Evolutionary conservation across 2,888 invertebrate species (phyloP).

Genomic region (Eremobia ochroleuca): DNA sequence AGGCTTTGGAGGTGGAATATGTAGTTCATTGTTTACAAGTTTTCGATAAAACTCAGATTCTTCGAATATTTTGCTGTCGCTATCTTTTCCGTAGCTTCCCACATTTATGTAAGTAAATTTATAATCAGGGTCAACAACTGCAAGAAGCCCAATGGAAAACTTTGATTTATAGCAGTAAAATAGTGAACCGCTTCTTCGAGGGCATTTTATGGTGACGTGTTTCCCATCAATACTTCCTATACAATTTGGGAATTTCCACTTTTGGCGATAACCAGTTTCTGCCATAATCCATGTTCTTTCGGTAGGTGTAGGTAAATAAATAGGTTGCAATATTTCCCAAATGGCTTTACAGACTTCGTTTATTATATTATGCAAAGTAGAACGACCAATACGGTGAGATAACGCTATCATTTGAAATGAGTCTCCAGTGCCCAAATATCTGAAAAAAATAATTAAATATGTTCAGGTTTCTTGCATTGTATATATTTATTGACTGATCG

Average conservation of each 20-base stretch:
- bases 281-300: constrained; percentile 1
- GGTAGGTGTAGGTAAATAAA: constrained; percentile 1
- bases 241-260: constrained; percentile 4
- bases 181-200: constrained; percentile 1
- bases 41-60: too few relatives aligned
- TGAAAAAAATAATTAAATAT: neutral
- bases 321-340: constrained; percentile 4
- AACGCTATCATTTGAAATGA: constrained; percentile 2
- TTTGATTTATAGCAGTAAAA: neutral
- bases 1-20: too few relatives aligned
- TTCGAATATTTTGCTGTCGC: too few relatives aligned
- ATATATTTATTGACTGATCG: neutral
- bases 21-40: too few relatives aligned
- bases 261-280: constrained; percentile 6
- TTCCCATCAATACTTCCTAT: neutral
- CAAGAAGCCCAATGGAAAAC: too few relatives aligned
- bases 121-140: too few relatives aligned
- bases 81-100: too few relatives aligned
- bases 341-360: constrained; percentile 5
- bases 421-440: constrained; percentile 1
- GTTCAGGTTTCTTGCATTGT: too few relatives aligned
- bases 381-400: constrained; percentile 3
- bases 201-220: constrained; percentile 5
- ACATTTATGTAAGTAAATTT: too few relatives aligned
- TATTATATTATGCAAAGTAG: neutral